Evolutionary conservation across 2,113 vertebrate genomes (phyloP).

Genomic region (Gadus macrocephalus): DNA sequence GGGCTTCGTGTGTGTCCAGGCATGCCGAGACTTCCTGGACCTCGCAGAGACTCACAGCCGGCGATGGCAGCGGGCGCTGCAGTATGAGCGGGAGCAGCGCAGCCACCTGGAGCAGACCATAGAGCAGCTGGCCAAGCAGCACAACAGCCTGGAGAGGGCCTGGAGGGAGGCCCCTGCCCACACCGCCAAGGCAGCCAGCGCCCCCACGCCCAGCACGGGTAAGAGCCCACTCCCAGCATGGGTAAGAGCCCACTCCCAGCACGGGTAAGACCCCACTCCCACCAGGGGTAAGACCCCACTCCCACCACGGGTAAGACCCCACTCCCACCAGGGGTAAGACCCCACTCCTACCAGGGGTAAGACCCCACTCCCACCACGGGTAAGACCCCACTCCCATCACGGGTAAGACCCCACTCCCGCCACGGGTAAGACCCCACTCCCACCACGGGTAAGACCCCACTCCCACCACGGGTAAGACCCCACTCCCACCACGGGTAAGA

Average conservation of each 20-base stretch:
- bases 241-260: constrained; percentile 67
- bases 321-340: too few species aligned
- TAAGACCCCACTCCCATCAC: too few species aligned
- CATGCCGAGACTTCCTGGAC: constrained; percentile 95
- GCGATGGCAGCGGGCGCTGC: constrained; percentile 91
- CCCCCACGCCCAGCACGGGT: constrained; percentile 75
- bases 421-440: too few species aligned
- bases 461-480: constrained; percentile 60
- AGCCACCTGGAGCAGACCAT: constrained; percentile 94
- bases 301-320: too few species aligned
- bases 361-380: too few species aligned
- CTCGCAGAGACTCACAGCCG: constrained; percentile 90
- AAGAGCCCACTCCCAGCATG: constrained; percentile 63
- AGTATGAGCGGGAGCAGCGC: constrained; percentile 95
- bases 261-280: too few species aligned
- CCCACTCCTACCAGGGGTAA: too few species aligned
- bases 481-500: too few species aligned
- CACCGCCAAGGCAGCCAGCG: constrained; percentile 58
- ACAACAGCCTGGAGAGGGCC: constrained; percentile 96
- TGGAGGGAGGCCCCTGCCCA: constrained; percentile 84
- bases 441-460: too few species aligned
- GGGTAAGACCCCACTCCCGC: too few species aligned
- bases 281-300: too few species aligned
- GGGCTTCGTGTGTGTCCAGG: constrained; percentile 67
- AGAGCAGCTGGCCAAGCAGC: constrained; percentile 96